Percentiles rank a stretch among this genome's conserved stretches.
Conservation (phyloP, 1,140 invertebrate genomes). For the Zaprionus davidi region DNA sequence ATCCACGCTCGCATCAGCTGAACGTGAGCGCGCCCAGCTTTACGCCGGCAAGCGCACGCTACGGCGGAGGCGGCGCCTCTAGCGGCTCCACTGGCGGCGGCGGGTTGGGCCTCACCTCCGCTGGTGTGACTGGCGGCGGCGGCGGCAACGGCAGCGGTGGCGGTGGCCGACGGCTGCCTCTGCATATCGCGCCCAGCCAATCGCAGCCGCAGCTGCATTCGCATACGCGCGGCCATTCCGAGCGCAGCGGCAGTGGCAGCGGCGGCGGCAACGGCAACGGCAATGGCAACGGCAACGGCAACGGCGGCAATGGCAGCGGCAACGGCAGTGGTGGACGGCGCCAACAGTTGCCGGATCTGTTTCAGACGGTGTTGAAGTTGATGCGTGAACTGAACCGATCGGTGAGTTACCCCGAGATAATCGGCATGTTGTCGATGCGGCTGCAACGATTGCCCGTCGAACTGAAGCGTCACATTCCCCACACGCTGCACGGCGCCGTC, state of each 20-base stretch:
- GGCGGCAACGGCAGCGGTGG: neutral
- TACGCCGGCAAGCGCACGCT: conserved; percentile 39
- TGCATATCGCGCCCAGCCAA: conserved; percentile 23
- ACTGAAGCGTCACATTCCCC: conserved; percentile 66
- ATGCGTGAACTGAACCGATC: conserved; percentile 56
- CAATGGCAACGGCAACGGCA: neutral
- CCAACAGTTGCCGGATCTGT: conserved; percentile 57
- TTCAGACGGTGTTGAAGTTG: conserved; percentile 42
- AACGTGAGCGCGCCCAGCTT: conserved; percentile 57
- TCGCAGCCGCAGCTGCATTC: conserved; percentile 32
- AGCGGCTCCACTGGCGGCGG: neutral
- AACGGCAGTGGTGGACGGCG: conserved; percentile 22
- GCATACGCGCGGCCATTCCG: conserved; percentile 1
- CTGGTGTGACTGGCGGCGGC: neutral
- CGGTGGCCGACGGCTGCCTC: neutral
- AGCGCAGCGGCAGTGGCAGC: neutral
- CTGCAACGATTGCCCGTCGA: conserved; percentile 56
- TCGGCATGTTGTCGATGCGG: conserved; percentile 41
- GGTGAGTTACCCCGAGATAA: conserved; percentile 70
- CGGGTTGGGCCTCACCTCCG: neutral
- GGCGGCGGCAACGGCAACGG: neutral
- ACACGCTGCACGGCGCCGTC: conserved; percentile 57
- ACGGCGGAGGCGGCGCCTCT: neutral
- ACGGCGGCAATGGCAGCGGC: neutral
- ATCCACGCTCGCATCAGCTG: conserved; percentile 26